Evolutionary conservation across 2,113 vertebrate genomes (phyloP).

Genomic region (Psophia crepitans): DNA sequence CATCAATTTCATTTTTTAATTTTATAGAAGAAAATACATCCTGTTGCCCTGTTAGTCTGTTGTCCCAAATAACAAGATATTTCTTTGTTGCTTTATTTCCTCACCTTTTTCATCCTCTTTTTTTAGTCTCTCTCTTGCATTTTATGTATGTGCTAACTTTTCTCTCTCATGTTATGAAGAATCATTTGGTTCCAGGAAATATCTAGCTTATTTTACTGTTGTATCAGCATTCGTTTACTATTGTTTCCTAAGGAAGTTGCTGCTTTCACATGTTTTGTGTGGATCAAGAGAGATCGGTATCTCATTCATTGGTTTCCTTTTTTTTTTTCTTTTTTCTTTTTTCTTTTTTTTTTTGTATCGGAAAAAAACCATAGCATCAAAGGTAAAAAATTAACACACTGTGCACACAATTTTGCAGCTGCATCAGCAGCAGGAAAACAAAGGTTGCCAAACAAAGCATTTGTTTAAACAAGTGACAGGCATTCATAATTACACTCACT

Average conservation of each 20-base stretch:
- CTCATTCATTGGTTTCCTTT: slow-evolving; percentile 32
- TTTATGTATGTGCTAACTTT: background rate
- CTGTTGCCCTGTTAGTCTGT: background rate
- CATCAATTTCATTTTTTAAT: background rate
- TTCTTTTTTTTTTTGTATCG: background rate
- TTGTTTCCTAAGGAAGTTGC: slow-evolving; percentile 44
- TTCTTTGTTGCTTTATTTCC: background rate
- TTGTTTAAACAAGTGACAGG: slow-evolving; percentile 38
- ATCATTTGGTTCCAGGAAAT: slow-evolving; percentile 23
- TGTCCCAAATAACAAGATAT: background rate
- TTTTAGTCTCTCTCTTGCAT: background rate
- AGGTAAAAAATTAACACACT: slow-evolving; percentile 68
- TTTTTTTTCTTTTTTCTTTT: background rate
- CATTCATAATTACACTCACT: slow-evolving; percentile 11
- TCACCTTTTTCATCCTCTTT: background rate
- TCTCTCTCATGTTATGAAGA: background rate
- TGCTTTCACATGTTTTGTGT: background rate
- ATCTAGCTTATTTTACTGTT: background rate
- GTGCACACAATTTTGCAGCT: slow-evolving; percentile 51
- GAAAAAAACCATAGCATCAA: background rate
- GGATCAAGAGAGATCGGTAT: slow-evolving; percentile 12
- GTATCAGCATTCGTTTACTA: slow-evolving; percentile 9
- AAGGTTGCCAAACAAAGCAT: slow-evolving; percentile 52
- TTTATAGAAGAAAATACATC: background rate
- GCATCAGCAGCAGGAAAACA: slow-evolving; percentile 34